phyloP scores from a whole-genome alignment of 2,888 invertebrate genomes.

The Sinodicranocentrus sp. region DNA sequence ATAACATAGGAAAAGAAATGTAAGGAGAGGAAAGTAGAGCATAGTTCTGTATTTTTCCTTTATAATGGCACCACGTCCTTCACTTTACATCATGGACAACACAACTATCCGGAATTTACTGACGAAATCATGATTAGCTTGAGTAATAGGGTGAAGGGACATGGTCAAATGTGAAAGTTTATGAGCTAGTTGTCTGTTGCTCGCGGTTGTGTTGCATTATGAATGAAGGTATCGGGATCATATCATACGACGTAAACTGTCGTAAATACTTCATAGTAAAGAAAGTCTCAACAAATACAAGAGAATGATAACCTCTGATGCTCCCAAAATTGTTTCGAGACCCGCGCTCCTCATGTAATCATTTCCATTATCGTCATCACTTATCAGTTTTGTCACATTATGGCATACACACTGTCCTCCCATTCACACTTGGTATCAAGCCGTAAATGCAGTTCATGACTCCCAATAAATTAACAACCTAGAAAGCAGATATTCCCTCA shows the following conservation, averaged over 20 bases:
- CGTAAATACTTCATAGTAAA: conserved; percentile 32
- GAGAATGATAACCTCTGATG: conserved; percentile 16
- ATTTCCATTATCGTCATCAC: not conserved
- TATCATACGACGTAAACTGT: conserved; percentile 21
- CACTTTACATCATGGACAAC: not conserved
- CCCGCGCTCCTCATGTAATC: not conserved
- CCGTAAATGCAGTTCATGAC: conserved; percentile 14
- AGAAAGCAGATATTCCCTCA: not conserved
- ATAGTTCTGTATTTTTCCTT: not conserved
- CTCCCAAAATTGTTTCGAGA: conserved; percentile 13
- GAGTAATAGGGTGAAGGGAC: not conserved
- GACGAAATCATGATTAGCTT: conserved; percentile 14
- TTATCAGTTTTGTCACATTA: conserved; percentile 5
- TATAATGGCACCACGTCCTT: not conserved
- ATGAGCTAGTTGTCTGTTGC: not conserved
- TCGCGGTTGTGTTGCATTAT: not conserved
- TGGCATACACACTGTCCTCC: not conserved
- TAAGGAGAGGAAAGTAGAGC: not conserved
- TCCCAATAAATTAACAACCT: conserved; percentile 28
- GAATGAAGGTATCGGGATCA: conserved; percentile 23
- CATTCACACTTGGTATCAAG: conserved; percentile 17
- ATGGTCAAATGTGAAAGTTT: not conserved
- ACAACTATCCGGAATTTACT: too few relatives aligned
- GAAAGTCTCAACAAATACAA: conserved; percentile 1
- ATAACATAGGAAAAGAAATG: not conserved